Evolutionary conservation across 2,888 invertebrate genomes (phyloP).

Genomic region (Luperina testacea): DNA sequence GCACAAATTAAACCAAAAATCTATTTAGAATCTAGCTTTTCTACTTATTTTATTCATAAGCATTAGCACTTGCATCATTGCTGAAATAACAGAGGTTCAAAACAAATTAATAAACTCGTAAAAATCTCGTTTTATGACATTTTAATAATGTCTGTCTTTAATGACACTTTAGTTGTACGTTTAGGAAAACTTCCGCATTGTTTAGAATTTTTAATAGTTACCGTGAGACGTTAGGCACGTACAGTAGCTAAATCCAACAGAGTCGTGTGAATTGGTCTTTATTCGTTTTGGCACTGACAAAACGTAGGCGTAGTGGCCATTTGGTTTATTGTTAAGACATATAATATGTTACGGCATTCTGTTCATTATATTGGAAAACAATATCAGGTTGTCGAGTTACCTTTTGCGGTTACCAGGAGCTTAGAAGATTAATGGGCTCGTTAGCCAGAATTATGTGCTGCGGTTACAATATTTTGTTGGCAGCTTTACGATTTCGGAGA

Average conservation of each 20-base stretch:
- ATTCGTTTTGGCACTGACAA: conserved; percentile 21
- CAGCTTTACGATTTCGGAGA: conserved; percentile 25
- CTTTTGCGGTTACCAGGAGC: conserved; percentile 54
- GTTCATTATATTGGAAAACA: conserved; percentile 48
- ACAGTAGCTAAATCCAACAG: conserved; percentile 23
- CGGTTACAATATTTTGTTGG: conserved; percentile 38
- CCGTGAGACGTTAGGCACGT: neutral
- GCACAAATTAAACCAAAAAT: neutral
- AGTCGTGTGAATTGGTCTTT: conserved; percentile 35
- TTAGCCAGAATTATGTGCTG: conserved; percentile 35
- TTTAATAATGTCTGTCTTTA: neutral
- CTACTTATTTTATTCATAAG: neutral
- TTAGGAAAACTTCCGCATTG: conserved; percentile 26
- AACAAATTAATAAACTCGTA: neutral
- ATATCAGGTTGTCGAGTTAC: conserved; percentile 48
- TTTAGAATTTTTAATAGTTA: conserved; percentile 13
- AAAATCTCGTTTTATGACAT: neutral
- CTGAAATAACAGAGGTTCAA: neutral
- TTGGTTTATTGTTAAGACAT: conserved; percentile 44
- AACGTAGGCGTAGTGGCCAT: conserved; percentile 36
- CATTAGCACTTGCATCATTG: neutral
- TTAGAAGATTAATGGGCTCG: conserved; percentile 54
- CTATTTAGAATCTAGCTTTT: neutral
- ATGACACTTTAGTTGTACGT: conserved; percentile 7
- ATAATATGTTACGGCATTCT: conserved; percentile 39